phyloP scores from a whole-genome alignment of 2,888 invertebrate genomes.

The Salpingus planirostris region DNA sequence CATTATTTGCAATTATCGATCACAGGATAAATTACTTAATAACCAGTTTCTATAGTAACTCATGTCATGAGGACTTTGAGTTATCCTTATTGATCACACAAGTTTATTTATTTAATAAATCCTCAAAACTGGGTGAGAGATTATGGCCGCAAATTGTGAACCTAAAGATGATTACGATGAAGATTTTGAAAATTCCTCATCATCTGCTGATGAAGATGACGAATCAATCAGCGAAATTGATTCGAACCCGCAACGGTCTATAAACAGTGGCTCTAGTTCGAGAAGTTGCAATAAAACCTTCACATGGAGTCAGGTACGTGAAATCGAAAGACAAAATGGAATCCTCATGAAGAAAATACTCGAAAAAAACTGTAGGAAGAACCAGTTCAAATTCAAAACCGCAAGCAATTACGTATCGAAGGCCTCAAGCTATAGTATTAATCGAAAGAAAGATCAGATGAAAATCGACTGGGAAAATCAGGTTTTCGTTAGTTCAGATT shows the following conservation, averaged over 20 bases:
- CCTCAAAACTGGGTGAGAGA: too few species aligned
- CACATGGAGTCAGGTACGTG: slow-evolving; percentile 16
- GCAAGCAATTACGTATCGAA: too few species aligned
- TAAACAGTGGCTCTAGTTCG: neutral
- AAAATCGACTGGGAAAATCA: slow-evolving; percentile 27
- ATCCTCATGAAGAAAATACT: slow-evolving; percentile 26
- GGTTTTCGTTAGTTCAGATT: too few species aligned
- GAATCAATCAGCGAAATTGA: slow-evolving; percentile 1
- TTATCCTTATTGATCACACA: too few species aligned
- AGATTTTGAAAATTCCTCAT: slow-evolving; percentile 11
- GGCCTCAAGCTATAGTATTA: slow-evolving; percentile 19
- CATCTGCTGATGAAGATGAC: slow-evolving; percentile 6
- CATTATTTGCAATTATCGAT: slow-evolving; percentile 10
- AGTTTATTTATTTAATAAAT: too few species aligned
- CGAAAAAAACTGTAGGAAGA: slow-evolving; percentile 18
- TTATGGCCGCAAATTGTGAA: too few species aligned
- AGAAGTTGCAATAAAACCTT: slow-evolving; percentile 18
- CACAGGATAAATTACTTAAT: slow-evolving; percentile 4
- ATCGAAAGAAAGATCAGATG: slow-evolving; percentile 22
- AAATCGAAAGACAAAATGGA: slow-evolving; percentile 19
- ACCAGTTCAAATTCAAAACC: slow-evolving; percentile 21
- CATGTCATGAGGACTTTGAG: too few species aligned
- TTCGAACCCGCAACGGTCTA: slow-evolving; percentile 1
- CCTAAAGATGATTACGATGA: slow-evolving; percentile 11
- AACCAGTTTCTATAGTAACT: slow-evolving; percentile 5